A percentile compares a stretch with the other conserved stretches of the same genome.
phyloP scores from a whole-genome alignment of 2,888 invertebrate species.

The Micoletzkya japonica region DNA sequence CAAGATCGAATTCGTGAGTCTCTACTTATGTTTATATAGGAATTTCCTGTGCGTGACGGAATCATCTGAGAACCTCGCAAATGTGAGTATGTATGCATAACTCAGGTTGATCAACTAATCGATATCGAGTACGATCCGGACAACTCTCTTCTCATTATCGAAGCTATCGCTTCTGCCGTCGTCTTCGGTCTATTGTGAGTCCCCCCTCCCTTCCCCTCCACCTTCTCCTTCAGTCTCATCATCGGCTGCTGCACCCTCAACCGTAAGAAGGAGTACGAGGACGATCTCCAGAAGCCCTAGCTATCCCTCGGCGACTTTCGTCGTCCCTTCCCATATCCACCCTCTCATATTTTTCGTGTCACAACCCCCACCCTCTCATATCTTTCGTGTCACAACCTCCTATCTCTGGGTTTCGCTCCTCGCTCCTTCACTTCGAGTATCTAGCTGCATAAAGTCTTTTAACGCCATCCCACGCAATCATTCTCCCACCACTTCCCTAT shows the following conservation, averaged over 20 bases:
- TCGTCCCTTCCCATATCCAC: neutral
- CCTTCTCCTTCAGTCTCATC: slow-evolving; percentile 30
- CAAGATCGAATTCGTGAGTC: slow-evolving; percentile 46
- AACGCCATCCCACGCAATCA: no score
- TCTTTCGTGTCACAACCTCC: neutral
- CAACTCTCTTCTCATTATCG: slow-evolving; percentile 48
- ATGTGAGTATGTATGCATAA: slow-evolving; percentile 35
- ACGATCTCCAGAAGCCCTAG: slow-evolving; percentile 51
- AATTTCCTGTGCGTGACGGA: neutral
- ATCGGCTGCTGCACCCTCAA: slow-evolving; percentile 37
- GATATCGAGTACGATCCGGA: slow-evolving; percentile 51
- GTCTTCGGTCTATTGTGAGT: slow-evolving; percentile 11
- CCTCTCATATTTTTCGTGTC: neutral
- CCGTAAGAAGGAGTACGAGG: slow-evolving; percentile 37
- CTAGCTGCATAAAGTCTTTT: neutral
- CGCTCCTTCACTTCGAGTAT: neutral
- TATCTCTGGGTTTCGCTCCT: no score
- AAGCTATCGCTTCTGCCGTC: slow-evolving; percentile 32
- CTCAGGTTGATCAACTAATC: slow-evolving; percentile 48
- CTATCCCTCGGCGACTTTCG: slow-evolving; percentile 3
- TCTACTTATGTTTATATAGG: neutral
- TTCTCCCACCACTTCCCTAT: neutral
- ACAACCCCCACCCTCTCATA: neutral
- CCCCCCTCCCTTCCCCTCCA: neutral
- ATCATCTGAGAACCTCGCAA: slow-evolving; percentile 33